Base-by-base conservation (phyloP, 2,888 invertebrate genomes). In the Phania funesta region DNA sequence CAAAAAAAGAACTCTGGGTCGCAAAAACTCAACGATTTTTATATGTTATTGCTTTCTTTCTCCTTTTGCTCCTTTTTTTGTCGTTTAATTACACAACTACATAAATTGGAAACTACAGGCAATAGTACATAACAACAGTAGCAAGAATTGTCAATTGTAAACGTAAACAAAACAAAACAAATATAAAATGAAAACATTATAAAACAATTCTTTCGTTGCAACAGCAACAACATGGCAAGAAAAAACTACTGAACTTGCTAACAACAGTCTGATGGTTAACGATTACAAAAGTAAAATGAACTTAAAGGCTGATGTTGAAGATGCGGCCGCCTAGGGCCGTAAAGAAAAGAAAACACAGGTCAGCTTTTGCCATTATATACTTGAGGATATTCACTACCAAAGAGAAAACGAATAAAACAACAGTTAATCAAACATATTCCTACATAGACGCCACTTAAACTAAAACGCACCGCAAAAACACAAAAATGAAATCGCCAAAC, bases 41-140 rank as follows among this genome's bases (percentile, higher is more conserved):
- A 11, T 56, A 26, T 29, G n/a, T 58, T 58, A 48, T 48, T 70
- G 32, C n/a, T n/a, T n/a, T n/a, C n/a, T n/a, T 44, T 32, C 22
- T 60, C 52, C 16, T 38, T 52, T 52, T 76, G 65, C 52, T 24
- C 35, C 7, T 60, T 44, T 52, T 60, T 68, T 56, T 62, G 58
- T 56, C 29, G 32, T 75, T 75, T 82, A 82, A 82, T 82, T 82
- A 82, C 78, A 82, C 73, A 73, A 77, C 76, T 46, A 77, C 67
- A 76, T 76, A 67, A 81, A 77, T 81, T 73, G 76, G 62, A 38
- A 76, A 54, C 71, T 56, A 77, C 68, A 52, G 52, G 16, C 76
- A 60, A 77, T 20, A 54, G 60, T 58, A 74, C 68, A 65, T 44
- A 79, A 81, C 73, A 75, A 48, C 68, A 60, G 18, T 54, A 73